Conservation (phyloP, 2,797 vertebrate species). For the Babyrousa celebensis region DNA sequence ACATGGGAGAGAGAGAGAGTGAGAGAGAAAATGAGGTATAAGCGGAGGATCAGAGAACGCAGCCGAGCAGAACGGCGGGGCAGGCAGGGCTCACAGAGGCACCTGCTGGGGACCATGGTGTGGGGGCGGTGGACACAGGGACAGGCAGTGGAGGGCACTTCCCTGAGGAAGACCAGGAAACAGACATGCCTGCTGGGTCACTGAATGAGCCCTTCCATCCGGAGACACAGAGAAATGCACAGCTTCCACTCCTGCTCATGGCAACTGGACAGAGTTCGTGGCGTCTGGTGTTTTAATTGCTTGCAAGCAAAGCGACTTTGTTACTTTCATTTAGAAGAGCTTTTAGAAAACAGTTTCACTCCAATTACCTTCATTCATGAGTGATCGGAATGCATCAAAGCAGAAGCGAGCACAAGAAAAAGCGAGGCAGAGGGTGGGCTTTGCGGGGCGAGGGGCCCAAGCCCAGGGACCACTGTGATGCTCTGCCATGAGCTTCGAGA, state of each 20-base stretch:
- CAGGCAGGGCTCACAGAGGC: background rate
- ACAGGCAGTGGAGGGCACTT: background rate
- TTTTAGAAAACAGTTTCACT: slow-evolving; percentile 57
- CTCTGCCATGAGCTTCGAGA: background rate
- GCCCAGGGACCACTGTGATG: accelerated
- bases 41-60: background rate
- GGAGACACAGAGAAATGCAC: background rate
- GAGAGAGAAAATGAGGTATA: background rate
- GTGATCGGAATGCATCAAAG: slow-evolving; percentile 5
- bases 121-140: too few species aligned
- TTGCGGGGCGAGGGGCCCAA: accelerated
- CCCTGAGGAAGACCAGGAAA: background rate
- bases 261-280: background rate
- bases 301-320: slow-evolving; percentile 54
- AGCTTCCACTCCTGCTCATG: background rate
- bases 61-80: background rate
- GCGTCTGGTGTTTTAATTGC: slow-evolving; percentile 65
- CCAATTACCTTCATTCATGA: slow-evolving; percentile 7
- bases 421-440: slow-evolving; percentile 42
- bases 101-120: background rate
- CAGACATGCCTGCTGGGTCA: background rate
- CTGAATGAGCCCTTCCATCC: background rate
- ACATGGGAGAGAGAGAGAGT: background rate
- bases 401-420: background rate
- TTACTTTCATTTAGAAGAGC: slow-evolving; percentile 38